Evolutionary conservation across 2,888 invertebrate species (phyloP).

Genomic region (Monochamus alternatus): DNA sequence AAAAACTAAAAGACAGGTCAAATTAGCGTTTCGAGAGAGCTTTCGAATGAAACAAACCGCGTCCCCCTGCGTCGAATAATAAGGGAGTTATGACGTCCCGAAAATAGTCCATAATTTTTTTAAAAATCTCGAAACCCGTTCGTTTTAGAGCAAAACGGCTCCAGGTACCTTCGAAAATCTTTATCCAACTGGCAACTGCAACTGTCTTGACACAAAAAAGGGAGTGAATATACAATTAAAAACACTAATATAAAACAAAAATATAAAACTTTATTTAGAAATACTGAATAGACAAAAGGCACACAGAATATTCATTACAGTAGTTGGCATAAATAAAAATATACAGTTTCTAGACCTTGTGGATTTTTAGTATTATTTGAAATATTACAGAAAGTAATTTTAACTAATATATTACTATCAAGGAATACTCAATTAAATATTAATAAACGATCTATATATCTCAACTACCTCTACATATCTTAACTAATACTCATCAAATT

Average conservation of each 20-base stretch:
- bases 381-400: not conserved
- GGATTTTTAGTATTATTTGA: not conserved
- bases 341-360: not conserved
- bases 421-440: not conserved
- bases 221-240: not conserved
- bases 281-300: constrained; percentile 56
- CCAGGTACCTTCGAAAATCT: too few relatives aligned
- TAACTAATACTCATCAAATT: not conserved
- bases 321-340: constrained; percentile 39
- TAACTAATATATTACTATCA: constrained; percentile 1
- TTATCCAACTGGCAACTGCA: too few relatives aligned
- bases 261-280: constrained; percentile 50
- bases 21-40: too few relatives aligned
- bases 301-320: constrained; percentile 53
- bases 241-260: constrained; percentile 24
- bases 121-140: too few relatives aligned
- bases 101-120: too few relatives aligned
- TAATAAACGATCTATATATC: not conserved
- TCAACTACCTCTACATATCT: not conserved
- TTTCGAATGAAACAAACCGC: too few relatives aligned
- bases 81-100: too few relatives aligned
- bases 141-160: too few relatives aligned
- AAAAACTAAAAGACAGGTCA: too few relatives aligned
- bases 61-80: too few relatives aligned
- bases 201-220: too few relatives aligned